These are phyloP conservation scores for Nylanderia fulva DNA, from an alignment of 1,140 invertebrate species.

Conservation along the genomic window DNA sequence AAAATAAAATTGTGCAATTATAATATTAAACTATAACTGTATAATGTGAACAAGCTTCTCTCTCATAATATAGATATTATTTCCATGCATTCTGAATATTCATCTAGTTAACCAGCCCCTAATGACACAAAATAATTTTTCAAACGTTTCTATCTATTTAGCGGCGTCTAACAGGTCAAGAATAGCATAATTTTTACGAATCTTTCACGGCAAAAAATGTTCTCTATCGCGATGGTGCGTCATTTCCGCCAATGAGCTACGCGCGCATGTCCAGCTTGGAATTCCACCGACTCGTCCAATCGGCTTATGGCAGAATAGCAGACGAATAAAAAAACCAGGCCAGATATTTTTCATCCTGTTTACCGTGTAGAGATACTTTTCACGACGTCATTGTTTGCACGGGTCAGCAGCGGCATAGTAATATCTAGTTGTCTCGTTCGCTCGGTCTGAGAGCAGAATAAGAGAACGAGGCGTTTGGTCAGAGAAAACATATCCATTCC, in stretches of 20 bases:
- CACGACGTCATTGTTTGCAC: constrained; percentile 75
- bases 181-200: constrained; percentile 30
- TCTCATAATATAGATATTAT: constrained; percentile 8
- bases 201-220: constrained; percentile 8
- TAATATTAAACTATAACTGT: too few relatives aligned
- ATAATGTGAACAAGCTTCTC: background rate
- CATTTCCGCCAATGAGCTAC: constrained; percentile 58
- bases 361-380: constrained; percentile 66
- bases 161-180: background rate
- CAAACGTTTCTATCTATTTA: background rate
- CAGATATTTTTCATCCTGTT: constrained; percentile 75
- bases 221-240: constrained; percentile 27
- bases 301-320: constrained; percentile 70
- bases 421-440: constrained; percentile 59
- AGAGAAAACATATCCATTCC: constrained; percentile 72
- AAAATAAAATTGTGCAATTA: too few relatives aligned
- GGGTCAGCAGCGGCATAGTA: constrained; percentile 68
- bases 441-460: constrained; percentile 53
- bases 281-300: constrained; percentile 65
- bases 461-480: constrained; percentile 52
- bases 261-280: constrained; percentile 61
- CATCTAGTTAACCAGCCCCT: too few relatives aligned
- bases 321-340: constrained; percentile 26
- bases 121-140: constrained; percentile 6
- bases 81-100: background rate